Conservation (phyloP, 2,113 vertebrate species). For the Rissa tridactyla region DNA sequence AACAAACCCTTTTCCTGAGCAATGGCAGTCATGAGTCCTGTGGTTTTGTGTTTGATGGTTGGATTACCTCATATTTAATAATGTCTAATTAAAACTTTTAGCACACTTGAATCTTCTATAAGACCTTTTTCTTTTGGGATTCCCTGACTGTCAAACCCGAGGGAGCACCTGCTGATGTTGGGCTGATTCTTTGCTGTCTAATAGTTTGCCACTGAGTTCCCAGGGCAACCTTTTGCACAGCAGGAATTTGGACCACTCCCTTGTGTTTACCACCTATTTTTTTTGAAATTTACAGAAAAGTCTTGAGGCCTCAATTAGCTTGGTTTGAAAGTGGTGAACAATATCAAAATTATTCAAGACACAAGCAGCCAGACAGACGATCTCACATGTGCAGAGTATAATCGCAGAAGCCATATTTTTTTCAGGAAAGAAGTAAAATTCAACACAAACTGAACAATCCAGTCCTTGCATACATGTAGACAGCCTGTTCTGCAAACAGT, state of each 20-base stretch:
- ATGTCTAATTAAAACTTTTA: not conserved
- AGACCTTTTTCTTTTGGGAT: not conserved
- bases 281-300: not conserved
- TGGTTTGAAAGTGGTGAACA: not conserved
- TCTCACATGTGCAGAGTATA: not conserved
- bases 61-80: not conserved
- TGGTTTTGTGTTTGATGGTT: not conserved
- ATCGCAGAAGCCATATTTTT: not conserved
- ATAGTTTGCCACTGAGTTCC: not conserved
- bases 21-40: not conserved
- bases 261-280: not conserved
- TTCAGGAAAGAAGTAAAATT: not conserved
- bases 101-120: not conserved
- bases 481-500: not conserved
- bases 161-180: not conserved
- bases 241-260: not conserved
- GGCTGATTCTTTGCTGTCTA: not conserved
- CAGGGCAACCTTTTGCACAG: not conserved
- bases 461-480: not conserved
- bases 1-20: not conserved
- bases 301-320: not conserved
- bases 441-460: not conserved
- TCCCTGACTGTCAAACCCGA: not conserved
- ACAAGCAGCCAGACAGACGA: not conserved
- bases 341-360: not conserved